Conservation (phyloP, 2,888 invertebrate genomes). For the Trichogramma evanescens region DNA sequence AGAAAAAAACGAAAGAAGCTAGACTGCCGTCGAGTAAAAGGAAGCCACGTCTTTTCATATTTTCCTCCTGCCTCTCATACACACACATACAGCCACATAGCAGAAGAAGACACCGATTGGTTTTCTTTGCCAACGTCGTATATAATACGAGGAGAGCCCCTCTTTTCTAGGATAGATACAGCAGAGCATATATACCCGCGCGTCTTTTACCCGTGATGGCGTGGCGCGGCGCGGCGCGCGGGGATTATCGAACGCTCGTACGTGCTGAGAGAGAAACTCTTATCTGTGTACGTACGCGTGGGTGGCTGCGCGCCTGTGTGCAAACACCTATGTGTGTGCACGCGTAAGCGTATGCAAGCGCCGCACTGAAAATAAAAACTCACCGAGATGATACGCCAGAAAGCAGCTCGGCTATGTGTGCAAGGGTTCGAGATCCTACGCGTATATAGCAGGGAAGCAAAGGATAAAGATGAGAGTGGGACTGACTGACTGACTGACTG, state of each 20-base stretch:
- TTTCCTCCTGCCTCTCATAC: constrained; percentile 3
- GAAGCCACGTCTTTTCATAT: constrained; percentile 18
- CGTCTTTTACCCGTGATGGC: not conserved
- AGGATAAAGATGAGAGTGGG: no score
- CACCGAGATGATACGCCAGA: no score
- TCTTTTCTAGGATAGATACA: no score
- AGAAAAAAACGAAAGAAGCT: not conserved
- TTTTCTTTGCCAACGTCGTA: constrained; percentile 18
- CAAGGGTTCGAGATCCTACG: no score
- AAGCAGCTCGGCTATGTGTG: no score
- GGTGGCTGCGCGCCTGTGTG: no score
- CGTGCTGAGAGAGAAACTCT: not conserved
- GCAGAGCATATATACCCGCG: not conserved
- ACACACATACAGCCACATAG: not conserved
- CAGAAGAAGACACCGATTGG: constrained; percentile 16
- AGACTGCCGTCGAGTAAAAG: not conserved
- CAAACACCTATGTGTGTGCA: no score
- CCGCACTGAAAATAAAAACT: not conserved
- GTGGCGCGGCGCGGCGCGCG: not conserved
- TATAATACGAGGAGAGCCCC: no score
- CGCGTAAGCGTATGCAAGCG: not conserved
- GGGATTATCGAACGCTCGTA: constrained; percentile 15
- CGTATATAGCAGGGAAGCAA: no score
- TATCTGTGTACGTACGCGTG: not conserved
- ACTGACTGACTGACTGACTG: no score